Percentiles rank a stretch among this genome's conserved stretches.
phyloP scores from a whole-genome alignment of 2,113 vertebrate genomes.

The Alectura lathami region DNA sequence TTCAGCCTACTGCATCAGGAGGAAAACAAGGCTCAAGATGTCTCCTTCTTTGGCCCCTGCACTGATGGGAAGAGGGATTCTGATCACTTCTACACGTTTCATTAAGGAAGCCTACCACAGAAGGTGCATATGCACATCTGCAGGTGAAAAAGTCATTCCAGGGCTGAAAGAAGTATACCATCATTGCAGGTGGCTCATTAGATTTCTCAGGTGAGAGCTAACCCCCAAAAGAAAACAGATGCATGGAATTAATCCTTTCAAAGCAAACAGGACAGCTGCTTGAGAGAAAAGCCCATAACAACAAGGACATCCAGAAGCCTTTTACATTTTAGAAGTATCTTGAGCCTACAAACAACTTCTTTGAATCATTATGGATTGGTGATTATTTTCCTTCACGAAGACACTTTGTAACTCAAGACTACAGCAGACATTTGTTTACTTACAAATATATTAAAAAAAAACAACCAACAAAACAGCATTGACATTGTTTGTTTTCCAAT shows the following conservation, averaged over 20 bases:
- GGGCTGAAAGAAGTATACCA: not conserved
- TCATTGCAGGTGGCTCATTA: not conserved
- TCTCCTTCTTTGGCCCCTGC: not conserved
- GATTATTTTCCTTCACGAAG: not conserved
- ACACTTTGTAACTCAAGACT: not conserved
- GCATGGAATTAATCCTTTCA: not conserved
- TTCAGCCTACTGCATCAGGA: not conserved
- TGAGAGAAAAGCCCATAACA: not conserved
- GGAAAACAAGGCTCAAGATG: not conserved
- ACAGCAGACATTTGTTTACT: not conserved
- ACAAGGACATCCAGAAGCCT: not conserved
- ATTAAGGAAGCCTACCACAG: not conserved
- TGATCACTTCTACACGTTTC: not conserved
- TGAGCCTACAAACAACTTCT: not conserved
- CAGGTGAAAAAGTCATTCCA: not conserved
- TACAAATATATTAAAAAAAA: not conserved
- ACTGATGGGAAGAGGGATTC: not conserved
- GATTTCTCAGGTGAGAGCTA: not conserved
- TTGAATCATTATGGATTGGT: not conserved
- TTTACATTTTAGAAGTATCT: not conserved
- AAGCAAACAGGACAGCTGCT: not conserved
- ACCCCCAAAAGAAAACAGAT: not conserved
- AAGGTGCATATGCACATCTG: not conserved
- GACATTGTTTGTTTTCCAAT: not conserved
- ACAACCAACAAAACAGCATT: not conserved